Percentiles rank a stretch among this genome's conserved stretches.
phyloP scores from a whole-genome alignment of 2,797 vertebrate genomes.

The Melanotaenia parkinsoni region DNA sequence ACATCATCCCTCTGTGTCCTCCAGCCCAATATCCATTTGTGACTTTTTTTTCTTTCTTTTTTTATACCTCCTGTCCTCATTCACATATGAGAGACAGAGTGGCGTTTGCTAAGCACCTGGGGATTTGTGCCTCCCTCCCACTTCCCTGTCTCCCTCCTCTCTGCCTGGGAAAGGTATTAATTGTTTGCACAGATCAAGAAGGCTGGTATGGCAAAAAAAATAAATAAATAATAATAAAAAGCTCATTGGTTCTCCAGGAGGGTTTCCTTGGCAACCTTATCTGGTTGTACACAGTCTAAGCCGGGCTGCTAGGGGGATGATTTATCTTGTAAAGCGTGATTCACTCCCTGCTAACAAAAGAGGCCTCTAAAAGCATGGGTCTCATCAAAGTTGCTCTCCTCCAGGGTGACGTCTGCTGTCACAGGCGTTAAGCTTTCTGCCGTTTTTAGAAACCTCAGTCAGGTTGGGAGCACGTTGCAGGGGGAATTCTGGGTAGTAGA shows the following conservation, averaged over 20 bases:
- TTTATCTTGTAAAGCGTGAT: conserved; percentile 78
- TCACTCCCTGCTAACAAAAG: conserved; percentile 73
- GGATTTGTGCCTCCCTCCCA: conserved; percentile 69
- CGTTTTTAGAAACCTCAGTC: conserved; percentile 74
- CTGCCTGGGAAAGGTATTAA: conserved; percentile 76
- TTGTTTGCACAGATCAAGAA: conserved; percentile 79
- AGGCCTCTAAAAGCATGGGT: conserved; percentile 68
- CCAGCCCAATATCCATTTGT: conserved; percentile 62
- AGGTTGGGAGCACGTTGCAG: conserved; percentile 53
- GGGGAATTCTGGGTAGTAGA: conserved; percentile 66
- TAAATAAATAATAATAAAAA: conserved; percentile 27
- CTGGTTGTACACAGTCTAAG: conserved; percentile 82
- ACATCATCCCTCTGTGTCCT: conserved; percentile 59
- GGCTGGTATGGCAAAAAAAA: conserved; percentile 45
- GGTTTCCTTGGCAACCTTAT: conserved; percentile 87
- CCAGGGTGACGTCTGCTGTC: conserved; percentile 60
- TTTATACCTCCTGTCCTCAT: conserved; percentile 46
- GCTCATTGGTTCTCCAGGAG: conserved; percentile 75
- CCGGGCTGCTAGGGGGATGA: conserved; percentile 66
- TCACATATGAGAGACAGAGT: conserved; percentile 51
- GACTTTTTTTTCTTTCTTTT: conserved; percentile 38
- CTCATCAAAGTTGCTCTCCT: conserved; percentile 73
- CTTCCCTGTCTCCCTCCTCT: conserved; percentile 34
- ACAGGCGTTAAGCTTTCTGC: conserved; percentile 61
- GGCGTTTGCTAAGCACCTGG: conserved; percentile 67